A percentile compares a stretch with the other conserved stretches of the same genome.
phyloP scores from a whole-genome alignment of 2,888 invertebrate genomes.

The Tachina lurida region DNA sequence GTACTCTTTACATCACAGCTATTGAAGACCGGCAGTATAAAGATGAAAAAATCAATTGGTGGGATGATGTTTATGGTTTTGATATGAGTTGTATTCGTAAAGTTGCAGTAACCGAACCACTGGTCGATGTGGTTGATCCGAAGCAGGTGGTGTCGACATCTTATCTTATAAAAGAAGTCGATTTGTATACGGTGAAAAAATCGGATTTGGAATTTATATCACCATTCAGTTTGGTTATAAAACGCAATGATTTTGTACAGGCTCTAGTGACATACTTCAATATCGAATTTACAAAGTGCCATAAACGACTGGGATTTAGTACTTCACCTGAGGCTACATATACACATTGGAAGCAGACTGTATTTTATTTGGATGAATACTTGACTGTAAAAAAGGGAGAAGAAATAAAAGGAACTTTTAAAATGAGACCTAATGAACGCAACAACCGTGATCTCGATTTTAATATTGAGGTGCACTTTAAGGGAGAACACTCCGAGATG shows the following conservation, averaged over 20 bases:
- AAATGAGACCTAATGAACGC: constrained; percentile 97
- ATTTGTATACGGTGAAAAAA: constrained; percentile 98
- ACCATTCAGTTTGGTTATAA: constrained; percentile 91
- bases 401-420: constrained; percentile 95
- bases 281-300: constrained; percentile 99
- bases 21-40: constrained; percentile 99
- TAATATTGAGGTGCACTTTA: constrained; percentile 95
- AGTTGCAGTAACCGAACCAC: constrained; percentile 98
- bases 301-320: constrained; percentile 98
- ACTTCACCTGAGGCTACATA: constrained; percentile 99
- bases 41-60: constrained; percentile 99
- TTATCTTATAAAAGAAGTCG: constrained; percentile 97
- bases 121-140: constrained; percentile 99
- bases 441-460: constrained; percentile 99
- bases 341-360: constrained; percentile 99
- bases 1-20: constrained; percentile 96
- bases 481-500: constrained; percentile 93
- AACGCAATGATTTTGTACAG: constrained; percentile 97
- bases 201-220: constrained; percentile 96
- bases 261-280: constrained; percentile 99
- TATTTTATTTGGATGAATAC: constrained; percentile 98
- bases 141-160: constrained; percentile 99
- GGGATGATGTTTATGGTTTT: constrained; percentile 99
- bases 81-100: constrained; percentile 99
- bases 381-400: constrained; percentile 98